phyloP scores from a whole-genome alignment of 2,888 invertebrate species.

The Sarcophaga carnaria region DNA sequence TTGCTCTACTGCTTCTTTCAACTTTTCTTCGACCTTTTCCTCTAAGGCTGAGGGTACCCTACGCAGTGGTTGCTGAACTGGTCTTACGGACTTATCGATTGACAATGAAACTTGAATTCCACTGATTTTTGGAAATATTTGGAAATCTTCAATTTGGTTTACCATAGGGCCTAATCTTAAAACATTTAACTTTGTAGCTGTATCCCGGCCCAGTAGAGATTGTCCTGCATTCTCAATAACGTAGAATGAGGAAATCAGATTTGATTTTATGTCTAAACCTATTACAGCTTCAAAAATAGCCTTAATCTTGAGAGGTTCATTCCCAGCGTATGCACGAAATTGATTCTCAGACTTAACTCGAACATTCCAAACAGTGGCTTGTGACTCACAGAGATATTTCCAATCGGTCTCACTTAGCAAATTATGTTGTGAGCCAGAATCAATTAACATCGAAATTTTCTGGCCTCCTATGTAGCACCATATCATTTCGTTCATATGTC shows the following conservation, averaged over 20 bases:
- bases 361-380: conserved; percentile 54
- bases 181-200: conserved; percentile 46
- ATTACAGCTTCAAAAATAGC: conserved; percentile 51
- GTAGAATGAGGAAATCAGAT: conserved; percentile 57
- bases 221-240: conserved; percentile 51
- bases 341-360: conserved; percentile 55
- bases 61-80: neutral
- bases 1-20: conserved; percentile 14
- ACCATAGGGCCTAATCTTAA: conserved; percentile 50
- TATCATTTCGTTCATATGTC: conserved; percentile 48
- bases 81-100: conserved; percentile 14
- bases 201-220: conserved; percentile 52
- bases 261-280: conserved; percentile 34
- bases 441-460: conserved; percentile 39
- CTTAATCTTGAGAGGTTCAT: neutral
- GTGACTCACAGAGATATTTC: conserved; percentile 11
- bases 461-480: conserved; percentile 37
- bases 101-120: conserved; percentile 58
- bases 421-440: conserved; percentile 35
- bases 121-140: conserved; percentile 72
- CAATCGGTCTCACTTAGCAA: conserved; percentile 33
- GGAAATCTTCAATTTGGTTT: neutral
- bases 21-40: conserved; percentile 60
- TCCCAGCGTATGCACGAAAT: too few relatives aligned
- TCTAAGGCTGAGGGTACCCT: conserved; percentile 74